Evolutionary conservation across 2,113 vertebrate species (phyloP).

Genomic region (Oncorhynchus mykiss): DNA sequence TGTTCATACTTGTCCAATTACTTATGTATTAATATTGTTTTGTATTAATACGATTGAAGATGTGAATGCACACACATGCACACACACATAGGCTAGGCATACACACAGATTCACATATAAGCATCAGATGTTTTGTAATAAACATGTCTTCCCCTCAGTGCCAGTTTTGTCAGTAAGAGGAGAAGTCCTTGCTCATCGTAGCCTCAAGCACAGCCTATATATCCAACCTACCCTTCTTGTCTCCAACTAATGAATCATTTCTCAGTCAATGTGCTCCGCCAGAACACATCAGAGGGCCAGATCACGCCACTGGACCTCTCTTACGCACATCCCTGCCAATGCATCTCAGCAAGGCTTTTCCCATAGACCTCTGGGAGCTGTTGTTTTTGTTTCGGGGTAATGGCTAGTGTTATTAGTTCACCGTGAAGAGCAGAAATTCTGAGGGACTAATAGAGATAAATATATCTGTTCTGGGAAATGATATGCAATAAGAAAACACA

Average conservation of each 20-base stretch:
- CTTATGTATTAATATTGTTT: not conserved
- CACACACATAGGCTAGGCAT: not conserved
- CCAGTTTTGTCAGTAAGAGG: slow-evolving; percentile 15
- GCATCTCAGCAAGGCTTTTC: slow-evolving; percentile 63
- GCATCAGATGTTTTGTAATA: not conserved
- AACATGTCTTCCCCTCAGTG: not conserved
- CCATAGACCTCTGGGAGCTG: slow-evolving; percentile 63
- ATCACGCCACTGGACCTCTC: slow-evolving; percentile 57
- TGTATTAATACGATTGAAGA: not conserved
- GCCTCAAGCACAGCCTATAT: slow-evolving; percentile 61
- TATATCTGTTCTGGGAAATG: slow-evolving; percentile 29
- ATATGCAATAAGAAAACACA: slow-evolving; percentile 19
- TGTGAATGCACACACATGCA: not conserved
- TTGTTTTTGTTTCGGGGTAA: slow-evolving; percentile 58
- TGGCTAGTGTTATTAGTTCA: slow-evolving; percentile 60
- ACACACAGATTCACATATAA: not conserved
- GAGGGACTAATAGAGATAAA: slow-evolving; percentile 33
- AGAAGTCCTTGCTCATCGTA: slow-evolving; percentile 42
- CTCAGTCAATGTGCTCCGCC: slow-evolving; percentile 70
- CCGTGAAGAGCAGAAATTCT: slow-evolving; percentile 41
- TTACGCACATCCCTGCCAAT: slow-evolving; percentile 62
- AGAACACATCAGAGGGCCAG: slow-evolving; percentile 64
- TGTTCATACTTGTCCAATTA: not conserved
- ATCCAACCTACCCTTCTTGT: slow-evolving; percentile 65
- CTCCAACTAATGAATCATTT: slow-evolving; percentile 77